Conservation (phyloP, 1,140 invertebrate genomes). For the Platyscapa corneri region DNA sequence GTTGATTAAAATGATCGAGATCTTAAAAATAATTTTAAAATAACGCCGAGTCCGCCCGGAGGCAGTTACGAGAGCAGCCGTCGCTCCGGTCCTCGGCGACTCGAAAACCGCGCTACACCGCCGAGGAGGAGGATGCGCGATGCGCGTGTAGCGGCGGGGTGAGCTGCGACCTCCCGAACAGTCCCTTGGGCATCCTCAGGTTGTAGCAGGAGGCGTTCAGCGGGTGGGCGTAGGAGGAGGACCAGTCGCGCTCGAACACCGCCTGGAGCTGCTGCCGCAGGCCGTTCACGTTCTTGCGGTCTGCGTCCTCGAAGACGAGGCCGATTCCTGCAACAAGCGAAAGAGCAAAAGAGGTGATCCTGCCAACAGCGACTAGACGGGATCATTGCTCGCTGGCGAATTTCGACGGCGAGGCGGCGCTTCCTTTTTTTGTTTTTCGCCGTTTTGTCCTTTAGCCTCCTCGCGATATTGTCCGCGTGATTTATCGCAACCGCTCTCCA, state of each 20-base stretch:
- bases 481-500: too few relatives aligned
- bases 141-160: conserved; percentile 27
- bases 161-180: neutral
- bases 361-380: neutral
- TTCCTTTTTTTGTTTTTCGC: too few relatives aligned
- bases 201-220: conserved; percentile 58
- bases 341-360: conserved; percentile 4
- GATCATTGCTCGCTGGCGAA: neutral
- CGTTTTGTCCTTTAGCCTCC: too few relatives aligned
- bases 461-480: too few relatives aligned
- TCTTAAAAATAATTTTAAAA: too few relatives aligned
- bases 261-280: conserved; percentile 84
- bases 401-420: too few relatives aligned
- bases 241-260: conserved; percentile 93
- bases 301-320: conserved; percentile 66
- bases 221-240: conserved; percentile 81
- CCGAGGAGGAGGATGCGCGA: neutral
- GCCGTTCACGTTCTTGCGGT: conserved; percentile 70
- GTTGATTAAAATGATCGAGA: too few relatives aligned
- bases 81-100: too few relatives aligned
- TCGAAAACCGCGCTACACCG: neutral
- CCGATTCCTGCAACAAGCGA: conserved; percentile 76
- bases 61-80: too few relatives aligned
- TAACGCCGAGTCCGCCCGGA: too few relatives aligned
- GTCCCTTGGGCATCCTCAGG: neutral